These are phyloP conservation scores for Endomychus coccineus DNA, from an alignment of 2,888 invertebrate species.

Conservation along the genomic window DNA sequence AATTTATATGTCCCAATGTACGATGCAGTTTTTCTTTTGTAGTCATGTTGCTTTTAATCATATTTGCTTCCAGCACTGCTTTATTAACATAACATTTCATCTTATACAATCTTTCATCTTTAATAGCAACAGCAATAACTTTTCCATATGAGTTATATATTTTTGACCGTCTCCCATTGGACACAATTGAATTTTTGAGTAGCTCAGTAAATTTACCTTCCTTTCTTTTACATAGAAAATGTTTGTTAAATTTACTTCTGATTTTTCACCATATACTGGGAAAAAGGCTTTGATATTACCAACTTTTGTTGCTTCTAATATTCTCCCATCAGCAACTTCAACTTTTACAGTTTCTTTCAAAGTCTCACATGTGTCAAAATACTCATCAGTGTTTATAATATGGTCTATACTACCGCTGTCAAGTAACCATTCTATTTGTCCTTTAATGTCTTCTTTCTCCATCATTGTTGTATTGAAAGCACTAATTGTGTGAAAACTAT, in stretches of 20 bases:
- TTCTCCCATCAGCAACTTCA: conserved; percentile 15
- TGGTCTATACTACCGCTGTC: too few relatives aligned
- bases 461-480: too few relatives aligned
- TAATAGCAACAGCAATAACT: conserved; percentile 18
- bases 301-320: conserved; percentile 17
- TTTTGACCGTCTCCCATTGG: conserved; percentile 16
- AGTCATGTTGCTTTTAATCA: conserved; percentile 13
- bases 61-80: conserved; percentile 10
- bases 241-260: conserved; percentile 6
- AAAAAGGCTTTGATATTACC: conserved; percentile 13
- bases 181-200: conserved; percentile 20
- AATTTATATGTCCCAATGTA: conserved; percentile 24
- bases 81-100: conserved; percentile 9
- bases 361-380: conserved; percentile 9
- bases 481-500: too few relatives aligned
- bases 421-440: too few relatives aligned
- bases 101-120: conserved; percentile 18
- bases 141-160: conserved; percentile 16
- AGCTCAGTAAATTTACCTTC: conserved; percentile 22
- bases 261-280: not conserved
- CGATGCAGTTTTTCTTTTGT: conserved; percentile 25
- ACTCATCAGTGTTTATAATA: too few relatives aligned
- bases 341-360: conserved; percentile 14
- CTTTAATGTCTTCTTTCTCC: too few relatives aligned
- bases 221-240: conserved; percentile 20